phyloP scores from a whole-genome alignment of 2,888 invertebrate species.

The Barypeithes pellucidus region DNA sequence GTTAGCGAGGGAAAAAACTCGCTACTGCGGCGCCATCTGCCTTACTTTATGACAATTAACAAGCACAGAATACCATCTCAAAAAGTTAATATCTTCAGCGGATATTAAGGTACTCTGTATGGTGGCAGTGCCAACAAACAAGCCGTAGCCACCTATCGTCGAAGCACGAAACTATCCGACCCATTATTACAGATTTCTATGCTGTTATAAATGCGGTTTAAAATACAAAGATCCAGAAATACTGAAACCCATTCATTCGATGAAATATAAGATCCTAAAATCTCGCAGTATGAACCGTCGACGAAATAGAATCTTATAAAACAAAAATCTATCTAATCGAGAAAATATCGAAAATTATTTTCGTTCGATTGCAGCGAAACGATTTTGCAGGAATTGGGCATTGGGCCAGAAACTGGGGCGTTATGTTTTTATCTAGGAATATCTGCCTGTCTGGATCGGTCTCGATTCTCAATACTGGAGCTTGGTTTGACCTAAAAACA shows the following conservation, averaged over 20 bases:
- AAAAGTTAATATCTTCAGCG: too few species aligned
- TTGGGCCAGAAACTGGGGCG: slow-evolving; percentile 2
- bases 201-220: too few species aligned
- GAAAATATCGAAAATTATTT: not conserved
- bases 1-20: too few species aligned
- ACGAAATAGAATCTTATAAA: not conserved
- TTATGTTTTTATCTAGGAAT: slow-evolving; percentile 18
- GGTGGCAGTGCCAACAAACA: too few species aligned
- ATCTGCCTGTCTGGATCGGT: not conserved
- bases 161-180: too few species aligned
- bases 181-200: too few species aligned
- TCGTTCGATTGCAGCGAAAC: slow-evolving; percentile 1
- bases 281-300: not conserved
- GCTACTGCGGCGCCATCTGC: too few species aligned
- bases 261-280: not conserved
- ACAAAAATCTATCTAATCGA: not conserved
- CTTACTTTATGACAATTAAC: too few species aligned
- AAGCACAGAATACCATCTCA: too few species aligned
- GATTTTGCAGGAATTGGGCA: slow-evolving; percentile 19
- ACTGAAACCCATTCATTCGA: not conserved
- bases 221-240: not conserved
- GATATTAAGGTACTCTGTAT: too few species aligned
- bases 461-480: not conserved
- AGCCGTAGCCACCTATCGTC: too few species aligned
- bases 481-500: slow-evolving; percentile 16